Evolutionary conservation across 2,797 vertebrate species (phyloP).

Genomic region (Jordanella pulchra): DNA sequence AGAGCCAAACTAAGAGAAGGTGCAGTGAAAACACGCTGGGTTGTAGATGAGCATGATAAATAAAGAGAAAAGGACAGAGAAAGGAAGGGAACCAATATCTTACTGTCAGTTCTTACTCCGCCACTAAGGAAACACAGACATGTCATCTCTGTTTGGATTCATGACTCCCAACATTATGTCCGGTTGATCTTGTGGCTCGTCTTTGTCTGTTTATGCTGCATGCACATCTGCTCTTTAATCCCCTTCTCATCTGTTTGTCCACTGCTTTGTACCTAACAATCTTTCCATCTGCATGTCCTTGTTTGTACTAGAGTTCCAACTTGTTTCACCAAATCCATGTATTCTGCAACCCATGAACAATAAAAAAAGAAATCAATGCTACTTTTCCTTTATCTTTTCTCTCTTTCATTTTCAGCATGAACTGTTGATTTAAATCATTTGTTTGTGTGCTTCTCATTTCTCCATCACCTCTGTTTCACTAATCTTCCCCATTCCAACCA

Average conservation of each 20-base stretch:
- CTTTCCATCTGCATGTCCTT: conserved; percentile 60
- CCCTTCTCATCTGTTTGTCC: conserved; percentile 35
- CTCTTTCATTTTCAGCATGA: conserved; percentile 38
- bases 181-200: conserved; percentile 24
- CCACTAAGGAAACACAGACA: conserved; percentile 6
- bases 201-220: conserved; percentile 31
- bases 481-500: conserved; percentile 43
- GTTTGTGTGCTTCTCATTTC: conserved; percentile 35
- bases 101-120: conserved; percentile 1
- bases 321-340: conserved; percentile 46
- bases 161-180: conserved; percentile 9
- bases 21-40: conserved; percentile 67
- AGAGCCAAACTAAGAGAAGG: conserved; percentile 85
- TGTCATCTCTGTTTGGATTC: conserved; percentile 37
- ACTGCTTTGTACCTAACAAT: conserved; percentile 48
- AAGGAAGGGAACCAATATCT: neutral
- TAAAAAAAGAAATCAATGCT: conserved; percentile 72
- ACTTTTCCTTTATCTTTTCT: conserved; percentile 31
- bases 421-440: conserved; percentile 44
- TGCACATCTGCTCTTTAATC: conserved; percentile 31
- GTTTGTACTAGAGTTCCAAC: conserved; percentile 5
- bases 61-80: conserved; percentile 10
- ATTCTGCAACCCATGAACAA: conserved; percentile 11
- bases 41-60: conserved; percentile 35
- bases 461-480: conserved; percentile 25